Evolutionary conservation across 2,888 invertebrate genomes (phyloP).

Genomic region (Eristalinus sepulchralis): DNA sequence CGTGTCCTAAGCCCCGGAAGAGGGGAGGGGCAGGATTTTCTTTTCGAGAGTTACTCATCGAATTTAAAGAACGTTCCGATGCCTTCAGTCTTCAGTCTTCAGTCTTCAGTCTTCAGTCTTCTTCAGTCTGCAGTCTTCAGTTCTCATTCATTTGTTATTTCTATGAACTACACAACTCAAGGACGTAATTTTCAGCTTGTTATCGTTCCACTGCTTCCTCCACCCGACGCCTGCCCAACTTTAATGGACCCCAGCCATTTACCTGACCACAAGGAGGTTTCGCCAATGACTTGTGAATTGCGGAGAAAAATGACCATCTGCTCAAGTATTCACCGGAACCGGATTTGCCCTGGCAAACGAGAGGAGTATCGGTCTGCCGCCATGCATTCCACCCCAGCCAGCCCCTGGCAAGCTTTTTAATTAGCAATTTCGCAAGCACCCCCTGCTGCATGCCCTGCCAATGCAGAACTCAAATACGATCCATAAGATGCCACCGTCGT

Average conservation of each 20-base stretch:
- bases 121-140: too few species aligned
- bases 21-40: too few species aligned
- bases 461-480: slow-evolving; percentile 3
- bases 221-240: background rate
- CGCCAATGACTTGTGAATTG: background rate
- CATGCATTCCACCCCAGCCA: background rate
- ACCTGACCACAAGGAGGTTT: background rate
- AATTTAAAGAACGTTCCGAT: too few species aligned
- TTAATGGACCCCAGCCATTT: background rate
- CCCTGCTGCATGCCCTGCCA: background rate
- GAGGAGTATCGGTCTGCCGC: background rate
- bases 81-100: too few species aligned
- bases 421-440: background rate
- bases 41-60: too few species aligned
- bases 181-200: background rate
- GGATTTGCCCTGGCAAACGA: background rate
- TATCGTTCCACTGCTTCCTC: background rate
- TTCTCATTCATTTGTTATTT: too few species aligned
- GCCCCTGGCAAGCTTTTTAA: background rate
- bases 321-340: background rate
- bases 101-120: too few species aligned
- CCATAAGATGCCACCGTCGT: slow-evolving; percentile 5
- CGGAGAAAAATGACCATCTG: background rate
- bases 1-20: too few species aligned
- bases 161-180: too few species aligned